Evolutionary conservation across 2,888 invertebrate genomes (phyloP), one percentile per base, ranked within the genome.

Genomic region (Uloborus plumipes): DNA sequence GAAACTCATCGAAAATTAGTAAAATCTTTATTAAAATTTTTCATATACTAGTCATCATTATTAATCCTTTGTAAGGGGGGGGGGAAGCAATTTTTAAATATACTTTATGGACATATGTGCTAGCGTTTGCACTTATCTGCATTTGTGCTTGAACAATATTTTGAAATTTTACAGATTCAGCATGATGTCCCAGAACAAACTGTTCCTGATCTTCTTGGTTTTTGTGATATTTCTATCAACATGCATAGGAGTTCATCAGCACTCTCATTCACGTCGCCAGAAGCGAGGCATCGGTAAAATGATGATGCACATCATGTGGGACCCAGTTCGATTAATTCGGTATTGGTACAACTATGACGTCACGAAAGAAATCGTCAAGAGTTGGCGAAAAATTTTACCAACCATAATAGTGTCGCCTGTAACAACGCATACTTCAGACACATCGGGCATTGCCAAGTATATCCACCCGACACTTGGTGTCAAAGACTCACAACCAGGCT

Each of bases 221-320:
- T 39, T 39, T 6, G 39, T 39, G 47, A 14, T 70, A 0, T 59
- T 66, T 11, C n/a, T 66, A 26, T 16, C 49, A 6, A 20, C 58
- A 2, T 16, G 51, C 55, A 26, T 79, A 18, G 20, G 69, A n/a
- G 6, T 14, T 9, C 20, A n/a, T 3, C 47, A 64, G 47, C 64
- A 16, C 18, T 0, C 58, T 9, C 47, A 58, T 6, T 70, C 58
- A n/a, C 26, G 49, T 4, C 61, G 82, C 3, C 76, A 82, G n/a
- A 82, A 82, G n/a, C 22, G 82, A 20, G 82, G 76, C 13, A 14
- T 82, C 9, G 53, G 62, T 53, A 82, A 82, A 55, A 74, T 82
- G 76, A 76, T 82, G 82, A 77, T 82, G 82, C 76, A 76, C 58
- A 72, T 82, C 31, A 70, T 74, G 72, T 82, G 74, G 71, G 82